Evolutionary conservation across 2,113 vertebrate species (phyloP).

Genomic region (Paradoxurus hermaphroditus): DNA sequence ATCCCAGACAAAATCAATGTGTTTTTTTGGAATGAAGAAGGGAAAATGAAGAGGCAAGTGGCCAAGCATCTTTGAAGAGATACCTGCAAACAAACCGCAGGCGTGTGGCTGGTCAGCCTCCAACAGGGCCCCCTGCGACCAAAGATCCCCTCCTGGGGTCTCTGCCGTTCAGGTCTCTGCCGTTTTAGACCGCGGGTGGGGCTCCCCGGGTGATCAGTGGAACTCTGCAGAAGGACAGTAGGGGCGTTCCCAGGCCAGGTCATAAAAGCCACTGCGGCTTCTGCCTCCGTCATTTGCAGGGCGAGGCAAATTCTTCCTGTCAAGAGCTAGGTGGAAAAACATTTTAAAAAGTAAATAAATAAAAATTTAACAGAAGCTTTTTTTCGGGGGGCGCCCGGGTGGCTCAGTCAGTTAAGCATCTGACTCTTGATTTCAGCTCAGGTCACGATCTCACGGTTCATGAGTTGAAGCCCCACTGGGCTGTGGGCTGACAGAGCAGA

Average conservation of each 20-base stretch:
- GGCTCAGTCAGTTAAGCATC: too few species aligned
- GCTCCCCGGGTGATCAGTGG: not conserved
- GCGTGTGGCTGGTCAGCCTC: not conserved
- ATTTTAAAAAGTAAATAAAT: too few species aligned
- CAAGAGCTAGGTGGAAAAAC: not conserved
- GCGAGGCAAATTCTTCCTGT: not conserved
- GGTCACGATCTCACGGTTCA: too few species aligned
- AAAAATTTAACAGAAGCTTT: too few species aligned
- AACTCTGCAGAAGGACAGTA: not conserved
- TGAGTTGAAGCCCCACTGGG: too few species aligned
- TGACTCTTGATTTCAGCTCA: too few species aligned
- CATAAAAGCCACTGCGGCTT: not conserved
- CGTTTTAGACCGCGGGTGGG: not conserved
- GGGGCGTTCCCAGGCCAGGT: not conserved
- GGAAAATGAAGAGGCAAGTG: not conserved
- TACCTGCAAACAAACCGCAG: not conserved
- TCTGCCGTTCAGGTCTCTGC: not conserved
- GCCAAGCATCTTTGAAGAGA: not conserved
- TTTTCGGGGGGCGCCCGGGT: too few species aligned
- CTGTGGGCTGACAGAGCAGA: too few species aligned
- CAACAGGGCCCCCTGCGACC: too few species aligned
- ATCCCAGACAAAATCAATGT: not conserved
- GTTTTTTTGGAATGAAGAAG: not conserved
- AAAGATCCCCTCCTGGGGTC: not conserved
- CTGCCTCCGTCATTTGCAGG: not conserved